phyloP scores from a whole-genome alignment of 1,140 invertebrate species.

The Reticulitermes speratus region DNA sequence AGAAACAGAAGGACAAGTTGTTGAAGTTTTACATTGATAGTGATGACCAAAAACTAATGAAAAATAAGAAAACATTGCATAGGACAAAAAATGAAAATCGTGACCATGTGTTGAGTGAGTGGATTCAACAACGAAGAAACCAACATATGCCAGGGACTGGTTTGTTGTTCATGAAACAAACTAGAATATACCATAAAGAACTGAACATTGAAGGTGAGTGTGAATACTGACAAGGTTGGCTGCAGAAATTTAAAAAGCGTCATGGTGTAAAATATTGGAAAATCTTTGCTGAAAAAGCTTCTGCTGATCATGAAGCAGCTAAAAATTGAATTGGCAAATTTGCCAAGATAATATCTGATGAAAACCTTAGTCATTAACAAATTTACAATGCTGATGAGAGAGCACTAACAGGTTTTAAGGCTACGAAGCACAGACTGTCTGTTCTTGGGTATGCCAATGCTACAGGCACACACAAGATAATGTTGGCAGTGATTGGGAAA shows the following conservation, averaged over 20 bases:
- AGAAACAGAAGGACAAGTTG: not conserved
- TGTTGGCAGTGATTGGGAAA: not conserved
- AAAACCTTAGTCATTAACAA: not conserved
- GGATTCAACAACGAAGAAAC: too few relatives aligned
- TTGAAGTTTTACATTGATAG: not conserved
- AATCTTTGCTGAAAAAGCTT: not conserved
- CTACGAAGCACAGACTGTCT: not conserved
- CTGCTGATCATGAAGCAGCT: not conserved
- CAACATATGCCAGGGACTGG: too few relatives aligned
- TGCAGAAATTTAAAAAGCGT: too few relatives aligned
- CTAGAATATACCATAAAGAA: too few relatives aligned
- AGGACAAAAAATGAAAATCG: too few relatives aligned
- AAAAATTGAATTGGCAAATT: not conserved
- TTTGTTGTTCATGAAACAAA: too few relatives aligned
- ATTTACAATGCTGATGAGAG: slow-evolving; percentile 18
- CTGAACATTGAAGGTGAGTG: too few relatives aligned
- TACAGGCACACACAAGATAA: not conserved
- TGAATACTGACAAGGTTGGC: too few relatives aligned
- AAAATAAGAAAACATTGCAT: too few relatives aligned
- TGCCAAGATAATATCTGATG: not conserved
- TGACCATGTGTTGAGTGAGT: too few relatives aligned
- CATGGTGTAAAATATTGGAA: too few relatives aligned
- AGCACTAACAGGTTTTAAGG: not conserved
- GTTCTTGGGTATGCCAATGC: not conserved
- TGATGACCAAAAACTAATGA: too few relatives aligned